phyloP scores from a whole-genome alignment of 2,888 invertebrate genomes.

The Lithophane leautieri region DNA sequence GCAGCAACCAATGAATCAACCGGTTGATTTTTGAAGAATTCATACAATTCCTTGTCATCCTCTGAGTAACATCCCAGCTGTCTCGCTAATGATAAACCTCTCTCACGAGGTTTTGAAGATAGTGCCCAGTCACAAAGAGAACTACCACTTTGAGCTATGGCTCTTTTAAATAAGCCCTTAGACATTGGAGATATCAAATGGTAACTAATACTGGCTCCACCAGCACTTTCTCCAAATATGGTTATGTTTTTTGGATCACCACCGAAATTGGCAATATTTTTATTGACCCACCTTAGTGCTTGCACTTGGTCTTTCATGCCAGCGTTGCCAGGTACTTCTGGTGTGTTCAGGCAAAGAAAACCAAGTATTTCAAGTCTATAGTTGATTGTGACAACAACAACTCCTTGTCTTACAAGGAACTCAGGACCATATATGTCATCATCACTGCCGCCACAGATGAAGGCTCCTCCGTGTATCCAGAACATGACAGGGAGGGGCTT shows the following conservation, averaged over 20 bases:
- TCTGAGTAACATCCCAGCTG: slow-evolving; percentile 70
- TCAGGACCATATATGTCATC: slow-evolving; percentile 69
- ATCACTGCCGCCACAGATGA: slow-evolving; percentile 68
- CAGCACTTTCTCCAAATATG: slow-evolving; percentile 78
- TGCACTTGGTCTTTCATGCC: slow-evolving; percentile 74
- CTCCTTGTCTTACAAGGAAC: slow-evolving; percentile 68
- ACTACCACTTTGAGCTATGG: slow-evolving; percentile 93
- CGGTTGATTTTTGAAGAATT: slow-evolving; percentile 71
- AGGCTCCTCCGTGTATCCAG: slow-evolving; percentile 70
- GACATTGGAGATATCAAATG: slow-evolving; percentile 79
- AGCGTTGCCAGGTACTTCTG: slow-evolving; percentile 74
- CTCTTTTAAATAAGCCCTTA: slow-evolving; percentile 77
- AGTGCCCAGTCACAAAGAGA: slow-evolving; percentile 90
- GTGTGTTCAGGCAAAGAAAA: slow-evolving; percentile 70
- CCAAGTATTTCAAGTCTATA: slow-evolving; percentile 73
- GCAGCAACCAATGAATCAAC: slow-evolving; percentile 54
- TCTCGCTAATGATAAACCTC: slow-evolving; percentile 72
- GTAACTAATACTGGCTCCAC: slow-evolving; percentile 70
- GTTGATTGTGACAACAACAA: slow-evolving; percentile 68
- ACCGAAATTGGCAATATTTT: slow-evolving; percentile 71
- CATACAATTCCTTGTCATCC: slow-evolving; percentile 67
- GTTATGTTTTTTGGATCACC: slow-evolving; percentile 73
- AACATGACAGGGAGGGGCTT: slow-evolving; percentile 69
- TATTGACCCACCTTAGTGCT: slow-evolving; percentile 72
- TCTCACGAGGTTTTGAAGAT: slow-evolving; percentile 84